Conservation (phyloP, 2,888 invertebrate genomes). For the Harpalus rufipes region DNA sequence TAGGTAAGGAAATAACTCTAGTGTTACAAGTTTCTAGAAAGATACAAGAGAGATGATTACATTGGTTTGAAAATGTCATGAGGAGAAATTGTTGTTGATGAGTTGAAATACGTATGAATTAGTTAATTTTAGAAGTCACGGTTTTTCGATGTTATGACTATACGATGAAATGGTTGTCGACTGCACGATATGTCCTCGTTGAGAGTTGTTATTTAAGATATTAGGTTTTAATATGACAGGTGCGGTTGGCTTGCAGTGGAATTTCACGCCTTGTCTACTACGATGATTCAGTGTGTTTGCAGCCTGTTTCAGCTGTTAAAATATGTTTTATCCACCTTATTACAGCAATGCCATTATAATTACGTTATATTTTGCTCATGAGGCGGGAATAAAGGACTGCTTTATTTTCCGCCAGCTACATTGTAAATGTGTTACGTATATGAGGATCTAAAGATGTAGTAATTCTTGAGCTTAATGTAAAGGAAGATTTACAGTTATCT, state of each 20-base stretch:
- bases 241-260: constrained; percentile 6
- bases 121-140: too few species aligned
- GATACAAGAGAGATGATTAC: too few species aligned
- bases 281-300: constrained; percentile 16
- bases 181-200: too few species aligned
- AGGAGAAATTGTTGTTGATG: too few species aligned
- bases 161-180: too few species aligned
- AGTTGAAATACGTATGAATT: too few species aligned
- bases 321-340: neutral
- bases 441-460: neutral
- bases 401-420: neutral
- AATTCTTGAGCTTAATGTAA: too few species aligned
- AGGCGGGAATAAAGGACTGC: neutral
- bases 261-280: constrained; percentile 24
- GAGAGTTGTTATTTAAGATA: constrained; percentile 39
- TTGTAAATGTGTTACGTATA: neutral
- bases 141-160: too few species aligned
- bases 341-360: constrained; percentile 16
- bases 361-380: constrained; percentile 1
- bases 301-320: neutral
- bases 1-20: too few species aligned
- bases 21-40: too few species aligned
- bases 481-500: too few species aligned
- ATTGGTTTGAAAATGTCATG: too few species aligned
- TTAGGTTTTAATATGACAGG: constrained; percentile 60